Base-by-base conservation (phyloP, 2,113 vertebrate genomes). In the Eudorcas thomsonii region DNA sequence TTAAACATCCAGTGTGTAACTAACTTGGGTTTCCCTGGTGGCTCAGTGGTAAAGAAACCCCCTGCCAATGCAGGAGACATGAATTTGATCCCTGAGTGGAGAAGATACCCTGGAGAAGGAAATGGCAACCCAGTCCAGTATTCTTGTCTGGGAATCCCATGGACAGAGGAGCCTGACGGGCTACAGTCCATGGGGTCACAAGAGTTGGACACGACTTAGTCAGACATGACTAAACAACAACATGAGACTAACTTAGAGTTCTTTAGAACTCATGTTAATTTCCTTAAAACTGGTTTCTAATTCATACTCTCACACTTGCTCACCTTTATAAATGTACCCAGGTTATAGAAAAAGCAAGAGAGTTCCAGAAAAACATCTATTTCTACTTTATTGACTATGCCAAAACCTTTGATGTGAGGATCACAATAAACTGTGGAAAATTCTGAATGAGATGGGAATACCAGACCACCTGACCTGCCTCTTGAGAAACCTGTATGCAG, bases 261-360 rank as follows among this genome's bases (percentile, higher is more conserved):
- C 94, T 81, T 96, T 78, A 95, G 94, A 95, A 96, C 64, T 80
- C 88, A 55, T 21, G 74, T 39, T 83, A 59, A 21, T 52, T 84
- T 94, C 36, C 91, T 95, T 83, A 97, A 95, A 90, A 88, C 67
- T 16, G 60, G 30, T 83, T 88, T 94, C 87, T 92, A 48, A 71
- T 81, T 80, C 54, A 57, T 67, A 28, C 4, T 78, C 28, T 96
- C 89, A 62, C n/a, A 30, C 28, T 87, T 80, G 81, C 45, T 54
- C 13, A 30, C 25, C 36, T 55, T 81, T 90, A 62, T 91, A 43
- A 93, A 91, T 78, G n/a, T 48, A 30, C 33, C 33, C 30, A 67
- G 15, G 26, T 74, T 39, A 15, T 62, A 62, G 60, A 62, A 62
- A 62, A 62, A 62, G 28, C 28, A 33, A 62, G 60, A 33, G 60